A percentile compares a stretch with the other conserved stretches of the same genome.
Conservation (phyloP, 2,797 vertebrate genomes). For the Siniperca undulata region DNA sequence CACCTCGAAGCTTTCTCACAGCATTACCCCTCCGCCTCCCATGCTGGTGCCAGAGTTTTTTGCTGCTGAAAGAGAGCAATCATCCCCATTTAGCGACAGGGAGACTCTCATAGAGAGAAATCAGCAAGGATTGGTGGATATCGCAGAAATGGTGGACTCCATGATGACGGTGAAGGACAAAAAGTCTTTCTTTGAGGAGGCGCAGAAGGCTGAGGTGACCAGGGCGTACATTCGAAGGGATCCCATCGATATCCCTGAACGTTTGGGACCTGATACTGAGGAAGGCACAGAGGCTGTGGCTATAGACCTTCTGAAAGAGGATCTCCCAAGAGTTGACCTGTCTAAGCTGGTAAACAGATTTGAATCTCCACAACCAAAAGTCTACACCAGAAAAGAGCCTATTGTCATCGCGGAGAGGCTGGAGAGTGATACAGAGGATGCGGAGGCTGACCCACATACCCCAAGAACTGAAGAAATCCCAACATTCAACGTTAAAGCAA, state of each 20-base stretch:
- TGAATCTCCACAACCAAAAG: conserved; percentile 84
- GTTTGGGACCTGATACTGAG: conserved; percentile 80
- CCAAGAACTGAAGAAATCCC: conserved; percentile 81
- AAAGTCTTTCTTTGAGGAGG: conserved; percentile 87
- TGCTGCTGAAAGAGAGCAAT: conserved; percentile 79
- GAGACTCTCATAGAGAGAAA: conserved; percentile 78
- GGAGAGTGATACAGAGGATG: conserved; percentile 83
- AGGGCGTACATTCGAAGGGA: conserved; percentile 83
- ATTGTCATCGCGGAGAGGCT: conserved; percentile 84
- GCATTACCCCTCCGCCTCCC: conserved; percentile 76
- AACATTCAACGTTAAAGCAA: conserved; percentile 86
- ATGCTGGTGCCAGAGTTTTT: conserved; percentile 71
- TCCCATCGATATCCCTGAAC: conserved; percentile 85
- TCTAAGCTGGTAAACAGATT: conserved; percentile 85
- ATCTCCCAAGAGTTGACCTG: conserved; percentile 83
- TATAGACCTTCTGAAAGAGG: conserved; percentile 80
- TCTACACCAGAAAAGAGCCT: conserved; percentile 84
- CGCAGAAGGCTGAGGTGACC: conserved; percentile 85
- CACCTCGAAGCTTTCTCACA: conserved; percentile 85
- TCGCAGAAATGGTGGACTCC: conserved; percentile 80
- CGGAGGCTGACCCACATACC: conserved; percentile 73
- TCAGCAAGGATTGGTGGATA: conserved; percentile 61
- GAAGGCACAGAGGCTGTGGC: conserved; percentile 59
- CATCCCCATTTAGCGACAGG: conserved; percentile 83
- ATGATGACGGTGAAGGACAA: conserved; percentile 87